phyloP scores from a whole-genome alignment of 2,888 invertebrate species.

The Lochmaea capreae region DNA sequence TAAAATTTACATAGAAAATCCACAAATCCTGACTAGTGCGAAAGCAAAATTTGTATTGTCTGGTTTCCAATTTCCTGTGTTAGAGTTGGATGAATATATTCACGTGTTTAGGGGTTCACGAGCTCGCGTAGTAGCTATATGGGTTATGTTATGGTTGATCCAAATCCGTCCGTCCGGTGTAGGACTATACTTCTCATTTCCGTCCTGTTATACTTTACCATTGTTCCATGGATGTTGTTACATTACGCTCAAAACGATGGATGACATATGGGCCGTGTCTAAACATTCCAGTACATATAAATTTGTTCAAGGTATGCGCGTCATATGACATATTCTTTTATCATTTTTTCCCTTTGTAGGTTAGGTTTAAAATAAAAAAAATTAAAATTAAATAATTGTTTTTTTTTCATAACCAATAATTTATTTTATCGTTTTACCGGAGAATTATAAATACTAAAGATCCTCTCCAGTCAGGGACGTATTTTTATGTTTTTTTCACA shows the following conservation, averaged over 20 bases:
- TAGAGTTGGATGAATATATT: constrained; percentile 50
- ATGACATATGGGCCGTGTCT: background rate
- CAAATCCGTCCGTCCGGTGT: constrained; percentile 32
- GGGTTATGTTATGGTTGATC: constrained; percentile 36
- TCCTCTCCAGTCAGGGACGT: too few relatives aligned
- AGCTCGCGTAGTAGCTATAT: constrained; percentile 30
- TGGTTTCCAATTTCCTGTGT: constrained; percentile 63
- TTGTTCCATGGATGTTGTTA: constrained; percentile 39
- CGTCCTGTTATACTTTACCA: constrained; percentile 58
- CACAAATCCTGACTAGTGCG: constrained; percentile 48
- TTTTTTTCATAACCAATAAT: too few relatives aligned
- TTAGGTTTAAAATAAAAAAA: too few relatives aligned
- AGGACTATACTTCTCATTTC: constrained; percentile 56
- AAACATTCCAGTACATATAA: background rate
- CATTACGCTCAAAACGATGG: background rate
- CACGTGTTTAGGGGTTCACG: constrained; percentile 45
- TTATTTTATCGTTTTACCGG: too few relatives aligned
- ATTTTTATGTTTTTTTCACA: too few relatives aligned
- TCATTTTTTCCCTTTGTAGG: too few relatives aligned
- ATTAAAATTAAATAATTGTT: too few relatives aligned
- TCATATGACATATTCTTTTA: background rate
- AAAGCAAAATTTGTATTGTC: constrained; percentile 58
- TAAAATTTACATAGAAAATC: constrained; percentile 52
- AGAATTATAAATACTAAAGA: too few relatives aligned
- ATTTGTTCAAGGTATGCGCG: background rate